Evolutionary conservation across 2,113 vertebrate species (phyloP).

Genomic region (Bos indicus): DNA sequence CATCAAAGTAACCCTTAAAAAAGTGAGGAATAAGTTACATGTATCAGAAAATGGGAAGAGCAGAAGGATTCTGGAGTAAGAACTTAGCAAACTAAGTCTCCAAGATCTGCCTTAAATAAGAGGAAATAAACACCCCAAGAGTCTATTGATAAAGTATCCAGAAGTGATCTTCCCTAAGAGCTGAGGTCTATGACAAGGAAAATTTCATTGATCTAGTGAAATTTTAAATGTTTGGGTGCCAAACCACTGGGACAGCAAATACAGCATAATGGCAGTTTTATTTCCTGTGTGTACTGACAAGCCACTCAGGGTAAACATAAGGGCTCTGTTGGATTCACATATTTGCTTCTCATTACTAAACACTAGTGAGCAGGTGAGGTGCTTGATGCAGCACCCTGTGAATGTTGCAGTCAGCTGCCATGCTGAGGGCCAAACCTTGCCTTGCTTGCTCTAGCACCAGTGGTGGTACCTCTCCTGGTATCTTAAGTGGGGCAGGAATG

Average conservation of each 20-base stretch:
- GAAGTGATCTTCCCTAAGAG: not conserved
- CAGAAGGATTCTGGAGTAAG: not conserved
- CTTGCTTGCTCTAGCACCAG: not conserved
- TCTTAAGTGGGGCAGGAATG: not conserved
- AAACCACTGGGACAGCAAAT: not conserved
- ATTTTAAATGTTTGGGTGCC: not conserved
- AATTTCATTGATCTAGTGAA: not conserved
- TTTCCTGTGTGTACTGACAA: not conserved
- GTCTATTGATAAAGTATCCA: not conserved
- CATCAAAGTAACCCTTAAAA: not conserved
- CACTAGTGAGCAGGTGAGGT: not conserved
- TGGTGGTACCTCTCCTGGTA: not conserved
- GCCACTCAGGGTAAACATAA: not conserved
- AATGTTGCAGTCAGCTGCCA: not conserved
- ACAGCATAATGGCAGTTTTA: not conserved
- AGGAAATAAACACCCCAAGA: not conserved
- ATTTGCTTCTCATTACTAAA: not conserved
- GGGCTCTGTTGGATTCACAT: not conserved
- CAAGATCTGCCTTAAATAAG: not conserved
- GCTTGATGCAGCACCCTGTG: not conserved
- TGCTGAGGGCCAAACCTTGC: not conserved
- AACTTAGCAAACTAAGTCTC: not conserved
- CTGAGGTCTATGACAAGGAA: not conserved
- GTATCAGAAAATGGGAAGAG: not conserved
- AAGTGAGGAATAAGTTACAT: not conserved